These are phyloP conservation scores for Heliconius cydno DNA, from an alignment of 2,888 invertebrate genomes.

Conservation along the genomic window DNA sequence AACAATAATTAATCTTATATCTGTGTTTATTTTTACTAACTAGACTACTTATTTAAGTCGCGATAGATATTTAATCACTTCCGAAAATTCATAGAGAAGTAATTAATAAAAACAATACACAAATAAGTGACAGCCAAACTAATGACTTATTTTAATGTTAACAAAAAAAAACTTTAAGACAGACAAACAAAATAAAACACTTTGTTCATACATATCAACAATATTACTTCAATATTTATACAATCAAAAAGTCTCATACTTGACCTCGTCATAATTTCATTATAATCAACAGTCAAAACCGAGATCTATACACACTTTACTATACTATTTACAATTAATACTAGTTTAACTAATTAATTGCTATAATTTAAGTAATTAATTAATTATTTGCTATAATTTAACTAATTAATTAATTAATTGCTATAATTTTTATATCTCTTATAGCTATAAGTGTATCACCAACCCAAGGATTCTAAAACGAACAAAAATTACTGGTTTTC, in stretches of 20 bases:
- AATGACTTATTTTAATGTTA: too few species aligned
- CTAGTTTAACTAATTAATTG: neutral
- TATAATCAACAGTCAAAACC: neutral
- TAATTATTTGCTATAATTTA: neutral
- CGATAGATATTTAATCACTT: too few species aligned
- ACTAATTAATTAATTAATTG: too few species aligned
- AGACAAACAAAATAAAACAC: neutral
- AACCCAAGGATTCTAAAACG: neutral
- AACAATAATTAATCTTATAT: too few species aligned
- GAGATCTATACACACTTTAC: neutral
- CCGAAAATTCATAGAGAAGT: too few species aligned
- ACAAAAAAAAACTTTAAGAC: too few species aligned
- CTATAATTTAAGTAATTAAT: neutral
- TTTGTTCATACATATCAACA: neutral
- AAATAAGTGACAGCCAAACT: too few species aligned
- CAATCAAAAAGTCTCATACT: neutral
- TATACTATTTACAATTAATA: neutral
- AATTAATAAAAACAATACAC: too few species aligned
- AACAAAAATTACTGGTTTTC: conserved; percentile 16
- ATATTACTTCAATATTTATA: neutral
- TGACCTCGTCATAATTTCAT: neutral
- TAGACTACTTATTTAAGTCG: too few species aligned
- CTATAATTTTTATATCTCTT: neutral
- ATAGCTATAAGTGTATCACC: neutral
- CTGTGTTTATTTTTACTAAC: too few species aligned